Evolutionary conservation across 2,888 invertebrate species (phyloP).

Genomic region (Orthosia gracilis): DNA sequence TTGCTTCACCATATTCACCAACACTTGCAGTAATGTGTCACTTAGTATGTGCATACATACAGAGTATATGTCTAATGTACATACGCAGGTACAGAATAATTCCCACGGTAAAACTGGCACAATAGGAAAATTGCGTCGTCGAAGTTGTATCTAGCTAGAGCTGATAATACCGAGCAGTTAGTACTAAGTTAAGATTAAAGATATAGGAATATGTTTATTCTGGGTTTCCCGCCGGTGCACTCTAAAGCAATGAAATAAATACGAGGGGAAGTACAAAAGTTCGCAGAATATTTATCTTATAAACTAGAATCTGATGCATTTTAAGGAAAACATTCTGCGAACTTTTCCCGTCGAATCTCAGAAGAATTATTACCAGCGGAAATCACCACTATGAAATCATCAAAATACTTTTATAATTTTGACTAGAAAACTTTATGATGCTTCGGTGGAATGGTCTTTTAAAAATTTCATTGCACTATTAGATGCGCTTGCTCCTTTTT

Average conservation of each 20-base stretch:
- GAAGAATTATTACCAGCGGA: too few relatives aligned
- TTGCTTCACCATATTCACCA: constrained; percentile 52
- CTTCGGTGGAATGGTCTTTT: background rate
- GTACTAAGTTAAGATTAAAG: background rate
- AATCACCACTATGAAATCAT: too few relatives aligned
- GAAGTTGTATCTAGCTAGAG: constrained; percentile 63
- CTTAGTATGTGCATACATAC: constrained; percentile 65
- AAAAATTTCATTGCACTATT: too few relatives aligned
- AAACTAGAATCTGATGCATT: too few relatives aligned
- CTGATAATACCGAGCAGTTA: constrained; percentile 45
- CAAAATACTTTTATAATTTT: too few relatives aligned
- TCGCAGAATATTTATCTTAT: too few relatives aligned
- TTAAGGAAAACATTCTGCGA: too few relatives aligned
- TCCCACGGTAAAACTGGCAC: constrained; percentile 82
- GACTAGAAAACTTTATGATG: too few relatives aligned
- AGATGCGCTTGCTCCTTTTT: background rate
- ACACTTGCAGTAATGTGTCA: constrained; percentile 54
- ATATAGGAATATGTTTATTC: background rate
- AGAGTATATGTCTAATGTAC: constrained; percentile 58
- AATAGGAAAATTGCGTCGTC: constrained; percentile 83
- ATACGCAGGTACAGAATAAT: constrained; percentile 64
- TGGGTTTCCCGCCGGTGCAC: too few relatives aligned
- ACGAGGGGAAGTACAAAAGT: too few relatives aligned
- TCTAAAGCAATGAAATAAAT: too few relatives aligned
- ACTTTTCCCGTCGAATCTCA: too few relatives aligned